phyloP scores from a whole-genome alignment of 2,113 vertebrate species.

The Bettongia penicillata region DNA sequence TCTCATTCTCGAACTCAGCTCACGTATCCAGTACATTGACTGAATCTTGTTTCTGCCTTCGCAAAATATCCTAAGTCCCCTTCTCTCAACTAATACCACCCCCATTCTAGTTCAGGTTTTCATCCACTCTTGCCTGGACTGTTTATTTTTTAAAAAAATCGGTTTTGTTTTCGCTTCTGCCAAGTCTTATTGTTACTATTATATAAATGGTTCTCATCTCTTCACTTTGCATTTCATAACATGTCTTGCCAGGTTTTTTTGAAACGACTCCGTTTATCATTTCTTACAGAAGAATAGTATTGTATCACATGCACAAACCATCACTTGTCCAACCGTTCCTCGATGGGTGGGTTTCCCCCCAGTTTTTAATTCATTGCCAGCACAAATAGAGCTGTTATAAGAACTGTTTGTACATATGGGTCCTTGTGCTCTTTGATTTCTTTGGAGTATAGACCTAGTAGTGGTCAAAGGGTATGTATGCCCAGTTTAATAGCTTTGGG shows the following conservation, averaged over 20 bases:
- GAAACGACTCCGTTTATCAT: not conserved
- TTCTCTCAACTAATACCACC: not conserved
- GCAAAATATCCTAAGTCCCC: not conserved
- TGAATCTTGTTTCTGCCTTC: not conserved
- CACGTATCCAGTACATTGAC: not conserved
- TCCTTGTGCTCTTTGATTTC: not conserved
- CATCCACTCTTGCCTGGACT: not conserved
- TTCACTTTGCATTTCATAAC: not conserved
- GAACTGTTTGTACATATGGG: not conserved
- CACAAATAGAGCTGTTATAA: not conserved
- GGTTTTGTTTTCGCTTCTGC: not conserved
- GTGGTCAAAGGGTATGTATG: not conserved
- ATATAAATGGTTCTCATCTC: not conserved
- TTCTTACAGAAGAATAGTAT: not conserved
- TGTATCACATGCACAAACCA: not conserved
- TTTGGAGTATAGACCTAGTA: not conserved
- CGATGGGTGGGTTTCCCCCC: not conserved
- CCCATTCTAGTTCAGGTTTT: not conserved
- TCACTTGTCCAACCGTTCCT: not conserved
- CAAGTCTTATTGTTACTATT: not conserved
- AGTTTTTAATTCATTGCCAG: not conserved
- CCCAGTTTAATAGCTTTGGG: not conserved
- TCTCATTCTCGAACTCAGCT: too few relatives aligned
- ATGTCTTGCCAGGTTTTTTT: not conserved
- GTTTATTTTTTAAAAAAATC: not conserved